Conservation (phyloP, 2,113 vertebrate species). For the Crotalus helleri region DNA sequence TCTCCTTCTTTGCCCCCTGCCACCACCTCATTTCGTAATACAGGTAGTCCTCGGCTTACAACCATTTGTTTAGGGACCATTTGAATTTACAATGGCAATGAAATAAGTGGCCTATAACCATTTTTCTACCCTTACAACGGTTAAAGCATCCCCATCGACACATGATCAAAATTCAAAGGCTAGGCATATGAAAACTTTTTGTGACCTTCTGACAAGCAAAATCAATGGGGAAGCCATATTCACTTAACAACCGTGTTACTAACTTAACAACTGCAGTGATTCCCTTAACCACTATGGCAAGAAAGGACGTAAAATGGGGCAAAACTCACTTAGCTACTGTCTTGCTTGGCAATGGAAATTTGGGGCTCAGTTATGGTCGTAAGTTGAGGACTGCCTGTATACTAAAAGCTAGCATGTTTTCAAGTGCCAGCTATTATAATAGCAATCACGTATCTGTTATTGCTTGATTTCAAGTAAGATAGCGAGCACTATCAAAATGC, state of each 20-base stretch:
- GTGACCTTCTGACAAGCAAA: not conserved
- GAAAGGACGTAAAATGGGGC: too few relatives aligned
- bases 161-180: not conserved
- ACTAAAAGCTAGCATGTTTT: not conserved
- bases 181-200: not conserved
- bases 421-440: not conserved
- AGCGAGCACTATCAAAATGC: not conserved
- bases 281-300: not conserved
- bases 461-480: not conserved
- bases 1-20: slow-evolving; percentile 42
- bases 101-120: not conserved
- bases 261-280: not conserved
- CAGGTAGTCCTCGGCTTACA: not conserved
- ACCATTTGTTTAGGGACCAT: not conserved
- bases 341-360: too few relatives aligned
- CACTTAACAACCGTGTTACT: not conserved
- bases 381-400: not conserved
- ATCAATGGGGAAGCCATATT: not conserved
- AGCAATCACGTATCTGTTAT: not conserved
- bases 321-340: too few relatives aligned
- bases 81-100: not conserved
- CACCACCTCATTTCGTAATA: not conserved
- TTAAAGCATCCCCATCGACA: not conserved
- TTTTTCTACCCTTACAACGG: not conserved
- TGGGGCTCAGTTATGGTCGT: too few relatives aligned